Conservation (phyloP, 2,113 vertebrate genomes). For the Leptocoma aspasia region DNA sequence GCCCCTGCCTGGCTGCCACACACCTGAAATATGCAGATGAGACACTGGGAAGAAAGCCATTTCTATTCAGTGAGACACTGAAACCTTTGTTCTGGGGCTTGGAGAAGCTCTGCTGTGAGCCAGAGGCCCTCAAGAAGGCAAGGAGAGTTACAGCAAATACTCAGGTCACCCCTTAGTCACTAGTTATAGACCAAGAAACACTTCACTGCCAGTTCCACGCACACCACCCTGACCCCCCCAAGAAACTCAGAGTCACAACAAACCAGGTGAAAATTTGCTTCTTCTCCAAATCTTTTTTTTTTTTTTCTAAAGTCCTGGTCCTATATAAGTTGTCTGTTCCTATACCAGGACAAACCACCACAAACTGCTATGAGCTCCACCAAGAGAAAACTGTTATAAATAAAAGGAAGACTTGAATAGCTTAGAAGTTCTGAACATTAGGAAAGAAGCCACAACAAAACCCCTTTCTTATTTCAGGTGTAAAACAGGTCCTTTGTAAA, state of each 20-base stretch:
- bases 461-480: neutral
- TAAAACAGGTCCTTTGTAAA: fast-evolving
- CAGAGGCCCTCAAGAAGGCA: neutral
- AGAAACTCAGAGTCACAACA: neutral
- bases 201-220: neutral
- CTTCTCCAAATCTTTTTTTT: neutral
- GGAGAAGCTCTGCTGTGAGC: neutral
- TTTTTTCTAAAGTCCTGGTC: fast-evolving
- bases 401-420: neutral
- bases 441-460: neutral
- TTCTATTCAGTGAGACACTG: neutral
- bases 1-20: neutral
- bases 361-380: neutral
- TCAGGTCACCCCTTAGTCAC: neutral
- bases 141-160: neutral
- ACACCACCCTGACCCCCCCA: fast-evolving
- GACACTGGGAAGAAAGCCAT: neutral
- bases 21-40: neutral
- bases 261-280: neutral
- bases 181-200: neutral
- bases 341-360: neutral
- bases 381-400: neutral
- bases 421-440: neutral
- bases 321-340: neutral
- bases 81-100: neutral